Base-by-base conservation (phyloP, 2,888 invertebrate genomes). In the Drosophila macrothrix region DNA sequence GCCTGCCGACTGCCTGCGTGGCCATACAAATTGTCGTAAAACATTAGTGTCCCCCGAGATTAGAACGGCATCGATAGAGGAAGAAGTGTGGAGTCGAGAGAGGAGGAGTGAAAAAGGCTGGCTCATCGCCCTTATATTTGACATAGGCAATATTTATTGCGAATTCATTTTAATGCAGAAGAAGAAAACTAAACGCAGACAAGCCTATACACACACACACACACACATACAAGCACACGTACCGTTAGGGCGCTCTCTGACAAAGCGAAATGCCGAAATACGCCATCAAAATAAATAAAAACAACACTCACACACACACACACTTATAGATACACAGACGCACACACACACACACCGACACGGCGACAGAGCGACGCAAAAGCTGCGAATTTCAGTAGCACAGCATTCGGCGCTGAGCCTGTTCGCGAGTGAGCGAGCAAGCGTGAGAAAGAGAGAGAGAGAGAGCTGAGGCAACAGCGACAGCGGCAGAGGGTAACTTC, bases 71-170 rank as follows among this genome's bases (percentile, higher is more conserved):
- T 39, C 65, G 29, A 53, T 43, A 63, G 46, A 2, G 46, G 52
- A 31, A 56, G 19, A 46, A 49, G 46, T 61, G 53, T 29, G 12
- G 52, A 16, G 22, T 41, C 25, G 25, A 22, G 31, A 31, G 35
- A 43, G 54, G 22, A 39, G 33, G 55, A 67, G 39, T 28, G 49
- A 29, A 76, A 81, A 80, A 82, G 78, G 80, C 88, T 78, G 80
- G 83, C 90, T 83, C 86, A 86, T 88, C 88, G 90, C 82, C 90
- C 88, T 82, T 88, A 88, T 86, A 88, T 88, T 88, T 85, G 88
- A 85, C 90, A 88, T 82, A 76, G 88, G 90, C 90, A 85, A 85
- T 88, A 88, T 88, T 88, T 88, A 88, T 88, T 90, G 90, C 90
- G 86, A 88, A 88, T 88, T 88, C 88, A 85, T 88, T 90, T 86